phyloP scores from a whole-genome alignment of 2,888 invertebrate species.

The Pogonocherus hispidulus region DNA sequence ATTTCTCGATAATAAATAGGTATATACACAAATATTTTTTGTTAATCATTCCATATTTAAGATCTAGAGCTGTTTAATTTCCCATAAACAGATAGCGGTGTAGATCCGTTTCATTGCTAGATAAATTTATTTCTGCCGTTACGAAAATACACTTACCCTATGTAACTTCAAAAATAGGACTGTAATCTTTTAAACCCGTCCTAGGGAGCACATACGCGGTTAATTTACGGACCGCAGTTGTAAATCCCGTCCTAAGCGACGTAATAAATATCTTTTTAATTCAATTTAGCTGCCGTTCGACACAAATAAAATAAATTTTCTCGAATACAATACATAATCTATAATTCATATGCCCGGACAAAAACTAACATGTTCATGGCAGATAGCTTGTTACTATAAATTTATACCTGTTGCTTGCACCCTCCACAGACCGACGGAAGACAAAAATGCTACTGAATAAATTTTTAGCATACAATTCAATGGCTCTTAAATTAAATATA shows the following conservation, averaged over 20 bases:
- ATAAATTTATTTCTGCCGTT: not conserved
- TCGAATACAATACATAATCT: constrained; percentile 66
- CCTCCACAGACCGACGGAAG: constrained; percentile 49
- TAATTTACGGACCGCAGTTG: constrained; percentile 50
- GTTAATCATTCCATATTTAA: not conserved
- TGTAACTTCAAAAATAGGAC: constrained; percentile 13
- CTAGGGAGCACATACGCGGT: constrained; percentile 14
- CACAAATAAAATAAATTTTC: constrained; percentile 62
- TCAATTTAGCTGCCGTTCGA: constrained; percentile 62
- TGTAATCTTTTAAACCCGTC: constrained; percentile 18
- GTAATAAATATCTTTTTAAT: constrained; percentile 61
- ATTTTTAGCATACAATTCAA: constrained; percentile 43
- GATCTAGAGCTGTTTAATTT: not conserved
- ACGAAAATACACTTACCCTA: constrained; percentile 5
- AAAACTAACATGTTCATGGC: constrained; percentile 50
- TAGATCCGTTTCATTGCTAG: not conserved
- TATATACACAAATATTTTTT: too few species aligned
- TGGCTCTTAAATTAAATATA: constrained; percentile 52
- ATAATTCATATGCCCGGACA: constrained; percentile 63
- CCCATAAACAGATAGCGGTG: not conserved
- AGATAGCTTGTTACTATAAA: constrained; percentile 57
- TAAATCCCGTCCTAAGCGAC: constrained; percentile 55
- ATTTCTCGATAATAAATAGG: too few species aligned
- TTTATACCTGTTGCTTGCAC: constrained; percentile 56
- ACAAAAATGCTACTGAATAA: constrained; percentile 44